These are phyloP conservation scores for Brachycybe producta DNA, from an alignment of 2,888 invertebrate species.

Conservation along the genomic window DNA sequence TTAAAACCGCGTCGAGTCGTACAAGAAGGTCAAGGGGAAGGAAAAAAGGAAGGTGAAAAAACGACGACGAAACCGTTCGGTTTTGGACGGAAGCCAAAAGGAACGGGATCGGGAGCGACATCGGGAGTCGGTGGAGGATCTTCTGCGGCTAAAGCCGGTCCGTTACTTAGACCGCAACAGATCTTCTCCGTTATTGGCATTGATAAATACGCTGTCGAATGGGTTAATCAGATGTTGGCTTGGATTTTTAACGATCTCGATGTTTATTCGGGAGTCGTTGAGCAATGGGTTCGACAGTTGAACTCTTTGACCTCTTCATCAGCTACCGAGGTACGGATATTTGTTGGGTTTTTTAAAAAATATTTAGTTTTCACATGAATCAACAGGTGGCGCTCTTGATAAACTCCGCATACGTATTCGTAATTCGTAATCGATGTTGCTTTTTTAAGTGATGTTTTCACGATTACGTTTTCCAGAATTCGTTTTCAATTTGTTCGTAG, in stretches of 20 bases:
- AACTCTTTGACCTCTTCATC: constrained; percentile 6
- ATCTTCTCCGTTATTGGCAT: constrained; percentile 3
- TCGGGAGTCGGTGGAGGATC: too few relatives aligned
- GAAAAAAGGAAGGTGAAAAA: not conserved
- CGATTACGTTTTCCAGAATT: too few relatives aligned
- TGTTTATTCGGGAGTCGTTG: not conserved
- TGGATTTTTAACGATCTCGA: constrained; percentile 10
- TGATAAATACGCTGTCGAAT: constrained; percentile 14
- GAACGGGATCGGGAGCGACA: not conserved
- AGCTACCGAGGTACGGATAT: constrained; percentile 12
- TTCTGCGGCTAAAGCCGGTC: too few relatives aligned
- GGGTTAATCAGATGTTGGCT: constrained; percentile 5
- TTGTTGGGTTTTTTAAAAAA: not conserved
- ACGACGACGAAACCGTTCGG: not conserved
- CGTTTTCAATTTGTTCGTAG: too few relatives aligned
- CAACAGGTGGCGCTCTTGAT: too few relatives aligned
- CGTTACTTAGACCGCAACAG: too few relatives aligned
- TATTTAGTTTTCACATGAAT: not conserved
- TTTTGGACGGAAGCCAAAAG: not conserved
- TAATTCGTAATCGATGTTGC: too few relatives aligned
- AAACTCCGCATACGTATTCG: too few relatives aligned
- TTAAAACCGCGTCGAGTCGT: constrained; percentile 1
- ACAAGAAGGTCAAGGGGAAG: not conserved
- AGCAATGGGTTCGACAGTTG: constrained; percentile 6
- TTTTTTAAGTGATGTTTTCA: too few relatives aligned